Percentiles rank a stretch among this genome's conserved stretches.
Conservation (phyloP, 2,113 vertebrate genomes). For the Podarcis cretensis region DNA sequence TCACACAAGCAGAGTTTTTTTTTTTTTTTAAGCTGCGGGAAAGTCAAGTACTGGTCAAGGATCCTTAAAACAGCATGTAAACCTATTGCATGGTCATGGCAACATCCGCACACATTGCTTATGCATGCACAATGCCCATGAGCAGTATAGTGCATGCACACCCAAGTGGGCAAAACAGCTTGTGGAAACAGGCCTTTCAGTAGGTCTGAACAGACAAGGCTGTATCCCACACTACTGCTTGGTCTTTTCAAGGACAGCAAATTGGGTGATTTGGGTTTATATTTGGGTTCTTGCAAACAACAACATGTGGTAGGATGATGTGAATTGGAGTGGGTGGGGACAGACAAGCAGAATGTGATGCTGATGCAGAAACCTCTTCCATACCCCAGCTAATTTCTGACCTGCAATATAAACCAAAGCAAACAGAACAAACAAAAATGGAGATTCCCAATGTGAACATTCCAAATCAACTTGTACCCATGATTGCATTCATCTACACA, state of each 20-base stretch:
- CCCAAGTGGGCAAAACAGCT: neutral
- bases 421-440: neutral
- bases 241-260: neutral
- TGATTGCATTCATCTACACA: neutral
- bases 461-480: neutral
- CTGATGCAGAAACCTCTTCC: neutral
- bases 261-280: neutral
- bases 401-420: neutral
- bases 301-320: neutral
- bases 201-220: neutral
- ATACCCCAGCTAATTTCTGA: neutral
- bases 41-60: too few relatives aligned
- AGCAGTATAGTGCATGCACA: neutral
- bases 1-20: neutral
- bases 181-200: neutral
- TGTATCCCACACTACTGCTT: neutral
- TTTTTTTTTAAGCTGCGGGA: too few relatives aligned
- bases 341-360: neutral
- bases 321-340: neutral
- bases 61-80: neutral
- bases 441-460: neutral
- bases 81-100: neutral
- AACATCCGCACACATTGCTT: neutral
- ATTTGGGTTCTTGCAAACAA: neutral
- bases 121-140: neutral